Conservation (phyloP, 2,888 invertebrate genomes). For the Mystacides longicornis region DNA sequence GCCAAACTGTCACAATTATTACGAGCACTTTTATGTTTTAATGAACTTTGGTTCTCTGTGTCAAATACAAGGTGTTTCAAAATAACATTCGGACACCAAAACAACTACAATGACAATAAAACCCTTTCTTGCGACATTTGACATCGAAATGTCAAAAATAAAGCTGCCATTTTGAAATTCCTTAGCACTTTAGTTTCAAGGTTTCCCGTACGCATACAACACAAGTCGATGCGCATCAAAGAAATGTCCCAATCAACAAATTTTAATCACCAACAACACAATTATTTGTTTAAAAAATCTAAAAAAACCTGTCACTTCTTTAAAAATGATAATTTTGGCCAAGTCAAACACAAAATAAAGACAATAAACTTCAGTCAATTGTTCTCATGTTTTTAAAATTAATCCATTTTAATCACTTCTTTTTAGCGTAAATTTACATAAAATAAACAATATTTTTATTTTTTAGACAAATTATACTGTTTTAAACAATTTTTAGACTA, state of each 20-base stretch:
- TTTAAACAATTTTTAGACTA: not conserved
- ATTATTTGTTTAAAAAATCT: no score
- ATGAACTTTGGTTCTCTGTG: not conserved
- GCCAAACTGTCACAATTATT: no score
- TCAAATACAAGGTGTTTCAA: not conserved
- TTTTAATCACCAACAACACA: no score
- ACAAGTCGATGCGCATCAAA: constrained; percentile 6
- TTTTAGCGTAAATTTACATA: not conserved
- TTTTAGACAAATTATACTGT: not conserved
- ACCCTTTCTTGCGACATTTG: constrained; percentile 34
- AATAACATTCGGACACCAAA: not conserved
- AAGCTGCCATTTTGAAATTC: constrained; percentile 45
- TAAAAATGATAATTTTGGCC: not conserved
- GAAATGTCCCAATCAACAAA: constrained; percentile 2
- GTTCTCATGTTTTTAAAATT: not conserved
- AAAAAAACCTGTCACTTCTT: no score
- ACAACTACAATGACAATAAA: not conserved
- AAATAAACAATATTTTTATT: not conserved
- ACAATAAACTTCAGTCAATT: not conserved
- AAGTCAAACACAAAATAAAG: not conserved
- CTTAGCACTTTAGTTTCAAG: constrained; percentile 19
- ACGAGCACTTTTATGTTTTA: no score
- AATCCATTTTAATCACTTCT: not conserved
- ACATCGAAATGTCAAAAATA: constrained; percentile 53
- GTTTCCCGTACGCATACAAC: constrained; percentile 13